A percentile compares a stretch with the other conserved stretches of the same genome.
phyloP scores from a whole-genome alignment of 2,113 vertebrate species.

The Aphelocoma coerulescens region DNA sequence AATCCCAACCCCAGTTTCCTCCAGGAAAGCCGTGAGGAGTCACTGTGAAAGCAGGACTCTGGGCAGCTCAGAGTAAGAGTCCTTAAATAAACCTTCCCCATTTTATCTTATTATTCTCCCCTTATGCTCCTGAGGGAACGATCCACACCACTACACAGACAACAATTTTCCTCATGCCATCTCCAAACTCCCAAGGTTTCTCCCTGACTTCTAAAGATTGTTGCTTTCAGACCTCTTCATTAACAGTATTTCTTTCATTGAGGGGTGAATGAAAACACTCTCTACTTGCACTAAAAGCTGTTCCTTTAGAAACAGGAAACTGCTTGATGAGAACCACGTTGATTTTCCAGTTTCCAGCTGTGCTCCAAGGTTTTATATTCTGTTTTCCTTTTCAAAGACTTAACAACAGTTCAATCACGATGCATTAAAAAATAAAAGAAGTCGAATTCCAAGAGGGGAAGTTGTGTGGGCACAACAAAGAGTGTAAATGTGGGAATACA shows the following conservation, averaged over 20 bases:
- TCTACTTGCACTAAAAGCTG: background rate
- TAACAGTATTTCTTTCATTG: background rate
- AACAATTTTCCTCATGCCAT: background rate
- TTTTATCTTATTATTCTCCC: background rate
- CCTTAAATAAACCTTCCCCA: background rate
- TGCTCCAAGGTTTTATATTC: background rate
- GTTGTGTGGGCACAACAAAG: background rate
- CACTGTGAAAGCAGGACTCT: background rate
- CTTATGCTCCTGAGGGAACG: rapidly evolving
- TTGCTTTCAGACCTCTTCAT: background rate
- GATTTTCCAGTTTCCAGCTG: background rate
- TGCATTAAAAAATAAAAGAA: background rate
- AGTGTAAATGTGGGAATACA: background rate
- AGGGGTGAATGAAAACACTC: background rate
- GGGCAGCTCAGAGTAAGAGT: background rate
- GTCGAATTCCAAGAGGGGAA: background rate
- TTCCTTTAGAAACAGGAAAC: background rate
- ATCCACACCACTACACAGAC: background rate
- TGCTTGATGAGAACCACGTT: background rate
- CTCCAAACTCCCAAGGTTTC: background rate
- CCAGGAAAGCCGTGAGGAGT: background rate
- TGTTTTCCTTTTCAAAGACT: background rate
- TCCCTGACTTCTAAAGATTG: background rate
- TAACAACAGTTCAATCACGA: background rate
- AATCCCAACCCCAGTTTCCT: background rate